These are phyloP conservation scores for Montipora foliosa DNA, from an alignment of 64 coral and sea anemone species.

Conservation along the genomic window DNA sequence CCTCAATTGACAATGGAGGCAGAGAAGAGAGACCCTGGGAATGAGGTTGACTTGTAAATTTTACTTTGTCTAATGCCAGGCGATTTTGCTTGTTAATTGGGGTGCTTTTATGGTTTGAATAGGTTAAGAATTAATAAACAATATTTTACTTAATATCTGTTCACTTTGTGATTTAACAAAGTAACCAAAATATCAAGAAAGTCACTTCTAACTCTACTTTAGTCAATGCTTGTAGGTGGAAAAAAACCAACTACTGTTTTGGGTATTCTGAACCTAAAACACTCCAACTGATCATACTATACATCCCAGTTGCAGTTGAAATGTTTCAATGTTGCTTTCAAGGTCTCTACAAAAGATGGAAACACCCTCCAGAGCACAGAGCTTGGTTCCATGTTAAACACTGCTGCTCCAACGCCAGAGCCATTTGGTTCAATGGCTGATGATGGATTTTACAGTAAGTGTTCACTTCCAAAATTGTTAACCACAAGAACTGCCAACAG, in stretches of 20 bases:
- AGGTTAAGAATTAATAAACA: too few species aligned
- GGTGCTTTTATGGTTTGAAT: too few species aligned
- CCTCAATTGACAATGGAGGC: too few species aligned
- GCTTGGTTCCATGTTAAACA: slow-evolving; percentile 75
- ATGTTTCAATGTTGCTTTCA: not conserved
- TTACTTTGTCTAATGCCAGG: too few species aligned
- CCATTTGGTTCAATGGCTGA: slow-evolving; percentile 91
- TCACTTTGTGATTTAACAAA: too few species aligned
- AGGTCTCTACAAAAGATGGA: slow-evolving; percentile 90
- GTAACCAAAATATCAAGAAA: too few species aligned
- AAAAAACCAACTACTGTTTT: not conserved
- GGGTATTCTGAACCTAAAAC: too few species aligned
- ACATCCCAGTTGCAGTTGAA: not conserved
- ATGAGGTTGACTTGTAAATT: too few species aligned
- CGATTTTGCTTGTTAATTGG: too few species aligned
- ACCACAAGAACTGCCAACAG: too few species aligned
- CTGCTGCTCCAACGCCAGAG: slow-evolving; percentile 81
- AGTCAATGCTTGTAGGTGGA: not conserved
- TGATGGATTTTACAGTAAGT: slow-evolving; percentile 94
- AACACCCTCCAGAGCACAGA: slow-evolving; percentile 84
- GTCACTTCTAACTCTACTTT: not conserved
- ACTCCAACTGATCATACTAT: not conserved
- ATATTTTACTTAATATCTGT: too few species aligned
- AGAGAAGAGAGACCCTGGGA: too few species aligned
- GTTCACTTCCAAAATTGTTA: not conserved